These are phyloP conservation scores for Cephus nigrinus DNA, from an alignment of 2,888 invertebrate genomes.

Conservation along the genomic window DNA sequence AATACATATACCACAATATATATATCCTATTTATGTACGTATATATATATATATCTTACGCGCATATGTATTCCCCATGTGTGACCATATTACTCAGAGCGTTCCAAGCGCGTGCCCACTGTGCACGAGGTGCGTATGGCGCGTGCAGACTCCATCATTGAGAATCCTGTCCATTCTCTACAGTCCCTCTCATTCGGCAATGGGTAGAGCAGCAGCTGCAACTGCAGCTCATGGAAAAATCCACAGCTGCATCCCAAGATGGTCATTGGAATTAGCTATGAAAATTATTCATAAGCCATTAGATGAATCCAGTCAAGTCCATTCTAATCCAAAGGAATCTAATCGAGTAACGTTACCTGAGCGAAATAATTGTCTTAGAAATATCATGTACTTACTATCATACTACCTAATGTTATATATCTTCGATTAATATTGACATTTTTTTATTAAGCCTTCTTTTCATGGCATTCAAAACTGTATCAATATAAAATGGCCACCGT, in stretches of 20 bases:
- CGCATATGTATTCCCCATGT: neutral
- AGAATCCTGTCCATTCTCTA: neutral
- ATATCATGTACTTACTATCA: neutral
- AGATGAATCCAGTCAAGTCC: neutral
- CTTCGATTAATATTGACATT: neutral
- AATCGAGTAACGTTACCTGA: neutral
- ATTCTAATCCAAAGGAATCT: neutral
- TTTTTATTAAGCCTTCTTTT: neutral
- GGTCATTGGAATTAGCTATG: neutral
- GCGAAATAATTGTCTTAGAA: neutral
- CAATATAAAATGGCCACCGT: neutral
- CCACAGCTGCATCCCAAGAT: neutral
- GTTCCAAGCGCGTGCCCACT: neutral
- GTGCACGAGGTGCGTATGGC: neutral
- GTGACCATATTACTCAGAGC: neutral
- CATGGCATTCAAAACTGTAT: neutral
- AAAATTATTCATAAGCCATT: neutral
- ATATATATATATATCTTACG: neutral
- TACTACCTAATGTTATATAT: neutral
- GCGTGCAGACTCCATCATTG: neutral
- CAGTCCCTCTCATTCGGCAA: neutral
- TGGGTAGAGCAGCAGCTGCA: neutral
- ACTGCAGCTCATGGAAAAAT: neutral
- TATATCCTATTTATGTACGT: neutral
- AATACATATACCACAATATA: no score